Base-by-base conservation (phyloP, 2,888 invertebrate genomes). In the Netelia inedita region DNA sequence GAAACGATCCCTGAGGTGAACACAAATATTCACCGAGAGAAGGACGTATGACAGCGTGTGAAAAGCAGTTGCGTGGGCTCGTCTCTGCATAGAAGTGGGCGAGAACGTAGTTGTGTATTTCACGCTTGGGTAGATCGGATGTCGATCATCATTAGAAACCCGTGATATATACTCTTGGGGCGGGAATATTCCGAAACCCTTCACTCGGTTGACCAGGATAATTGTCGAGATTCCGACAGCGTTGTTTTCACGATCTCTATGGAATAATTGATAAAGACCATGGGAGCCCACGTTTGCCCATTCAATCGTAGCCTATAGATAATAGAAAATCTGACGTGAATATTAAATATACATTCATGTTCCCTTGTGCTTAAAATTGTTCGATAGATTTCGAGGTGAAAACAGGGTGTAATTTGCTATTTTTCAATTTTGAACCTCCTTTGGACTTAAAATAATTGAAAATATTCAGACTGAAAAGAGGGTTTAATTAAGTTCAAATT, bases 181-280 rank as follows among this genome's bases (percentile, higher is more conserved):
- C 46, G 73, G 66, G 35, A 66, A 28, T 41, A 10, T 61, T 50
- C 11, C n/a, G 28, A 43, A 72, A 74, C 78, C 10, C 68, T 23
- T 73, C 41, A 41, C 78, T 55, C 23, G 65, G 71, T 19, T 69
- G 66, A 66, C 65, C 85, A 66, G 53, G 2, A 78, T 83, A 87
- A 88, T 88, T 87, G 87, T 83, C 79, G 57, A 74, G 79, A 83
- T 82, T 85, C 65, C 61, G 53, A 75, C 43, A 16, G 10, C 21
- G 55, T 46, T 61, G 46, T 71, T 82, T 80, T 50, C 76, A 11
- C 55, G 78, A 83, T 28, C 28, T 73, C 69, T 63, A 78, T 85
- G 78, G 65, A 74, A 80, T 85, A 85, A 89, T 89, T 89, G 85
- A 89, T 86, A 83, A 86, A 46, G 79, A 79, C 68, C 63, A 23